Percentiles rank a stretch among this genome's conserved stretches.
These are phyloP conservation scores for Oncorhynchus mykiss DNA, from an alignment of 2,113 vertebrate genomes.

Conservation along the genomic window DNA sequence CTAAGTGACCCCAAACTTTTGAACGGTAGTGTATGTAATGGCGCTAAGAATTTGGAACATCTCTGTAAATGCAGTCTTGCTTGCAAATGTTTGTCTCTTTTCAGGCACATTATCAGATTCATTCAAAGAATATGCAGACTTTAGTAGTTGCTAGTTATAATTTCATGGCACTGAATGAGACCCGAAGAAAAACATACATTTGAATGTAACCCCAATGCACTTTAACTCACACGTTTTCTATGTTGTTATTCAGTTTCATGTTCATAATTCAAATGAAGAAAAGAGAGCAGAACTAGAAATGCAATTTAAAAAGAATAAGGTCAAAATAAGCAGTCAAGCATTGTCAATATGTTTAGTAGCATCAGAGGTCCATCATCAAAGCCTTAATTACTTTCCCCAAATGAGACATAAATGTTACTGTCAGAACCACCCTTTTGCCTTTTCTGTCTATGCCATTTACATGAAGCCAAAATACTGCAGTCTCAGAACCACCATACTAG, in stretches of 20 bases:
- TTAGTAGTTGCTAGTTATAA: no score
- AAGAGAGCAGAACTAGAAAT: constrained; percentile 32
- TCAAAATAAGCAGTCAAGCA: constrained; percentile 32
- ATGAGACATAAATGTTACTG: constrained; percentile 28
- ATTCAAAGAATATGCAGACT: neutral
- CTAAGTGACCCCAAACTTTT: no score
- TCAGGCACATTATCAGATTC: neutral
- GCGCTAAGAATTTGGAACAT: no score
- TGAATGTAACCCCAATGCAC: constrained; percentile 39
- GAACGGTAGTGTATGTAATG: neutral
- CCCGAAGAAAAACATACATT: constrained; percentile 16
- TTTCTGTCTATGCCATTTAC: constrained; percentile 30
- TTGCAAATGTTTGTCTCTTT: neutral
- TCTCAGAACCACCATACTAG: neutral
- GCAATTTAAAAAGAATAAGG: constrained; percentile 36
- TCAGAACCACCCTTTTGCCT: neutral
- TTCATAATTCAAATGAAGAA: neutral
- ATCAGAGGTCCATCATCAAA: constrained; percentile 22
- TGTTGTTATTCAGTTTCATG: no score
- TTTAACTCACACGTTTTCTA: neutral
- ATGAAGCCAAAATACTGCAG: constrained; percentile 17
- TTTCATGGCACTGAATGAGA: no score
- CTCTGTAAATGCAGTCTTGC: no score
- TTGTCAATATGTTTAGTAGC: constrained; percentile 15
- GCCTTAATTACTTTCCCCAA: constrained; percentile 43